A percentile compares a stretch with the other conserved stretches of the same genome.
phyloP scores from a whole-genome alignment of 2,797 vertebrate species.

The Anguilla pacifica region DNA sequence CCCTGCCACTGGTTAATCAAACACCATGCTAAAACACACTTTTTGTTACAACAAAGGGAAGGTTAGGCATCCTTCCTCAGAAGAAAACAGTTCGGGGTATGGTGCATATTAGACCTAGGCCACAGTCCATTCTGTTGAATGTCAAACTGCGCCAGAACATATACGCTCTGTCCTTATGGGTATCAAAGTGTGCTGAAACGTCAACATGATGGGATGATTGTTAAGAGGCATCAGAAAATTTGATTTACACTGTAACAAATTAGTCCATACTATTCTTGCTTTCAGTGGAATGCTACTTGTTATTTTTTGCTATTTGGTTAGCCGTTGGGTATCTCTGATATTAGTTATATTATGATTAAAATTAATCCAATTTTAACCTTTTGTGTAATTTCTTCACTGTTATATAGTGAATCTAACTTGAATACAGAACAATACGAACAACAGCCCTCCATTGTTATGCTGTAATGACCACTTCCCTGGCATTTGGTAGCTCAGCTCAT shows the following conservation, averaged over 20 bases:
- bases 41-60: neutral
- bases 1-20: neutral
- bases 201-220: neutral
- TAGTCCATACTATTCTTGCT: neutral
- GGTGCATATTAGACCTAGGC: neutral
- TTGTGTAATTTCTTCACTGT: neutral
- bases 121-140: neutral
- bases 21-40: neutral
- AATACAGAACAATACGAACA: neutral
- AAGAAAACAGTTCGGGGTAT: neutral
- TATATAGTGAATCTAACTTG: neutral
- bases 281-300: neutral
- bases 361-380: neutral
- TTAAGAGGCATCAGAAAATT: neutral
- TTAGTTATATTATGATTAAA: neutral
- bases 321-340: neutral
- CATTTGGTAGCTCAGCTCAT: neutral
- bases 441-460: neutral
- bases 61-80: neutral
- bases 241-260: neutral
- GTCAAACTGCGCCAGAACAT: neutral
- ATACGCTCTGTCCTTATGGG: neutral
- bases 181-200: neutral
- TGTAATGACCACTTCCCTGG: neutral
- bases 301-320: neutral